Evolutionary conservation across 2,797 vertebrate genomes (phyloP), one percentile per base, ranked within the genome.

Genomic region (Acipenser ruthenus): DNA sequence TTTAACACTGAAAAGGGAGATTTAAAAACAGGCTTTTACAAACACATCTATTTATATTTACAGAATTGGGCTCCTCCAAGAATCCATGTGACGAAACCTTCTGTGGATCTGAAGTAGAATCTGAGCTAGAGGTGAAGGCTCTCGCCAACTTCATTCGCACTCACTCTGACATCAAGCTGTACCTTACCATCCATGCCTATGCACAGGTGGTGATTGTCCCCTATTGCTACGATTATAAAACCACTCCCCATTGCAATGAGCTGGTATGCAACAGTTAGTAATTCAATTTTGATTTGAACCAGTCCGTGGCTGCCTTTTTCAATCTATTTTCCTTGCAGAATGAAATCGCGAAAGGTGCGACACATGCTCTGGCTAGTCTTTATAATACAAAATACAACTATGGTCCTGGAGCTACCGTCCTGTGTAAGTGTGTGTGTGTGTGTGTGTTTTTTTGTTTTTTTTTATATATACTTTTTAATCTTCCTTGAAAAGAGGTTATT

Each of bases 171-270:
- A 92, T 98, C 81, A 98, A 95, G 83, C 90, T 89, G 3, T 98
- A 98, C 70, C 3, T 99, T 79, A 97, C 94, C 1, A 56, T 98
- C 75, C 97, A 98, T 81, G 98, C 96, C 1, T 98, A 98, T 78
- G 97, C 95, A 51, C 96, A 99, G 86, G 78, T 99, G 84, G 77
- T 97, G 50, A 89, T 98, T 69, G 98, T 94, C 79, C 96, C 96
- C 56, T 98, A 98, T 74, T 94, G 95, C 59, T 98, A 98, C 71
- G 80, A 73, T 67, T 94, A 87, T 7, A 0, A 68, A 0, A 70
- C 92, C 72, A 70, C 90, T 1, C n/a, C 65, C 0, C 7, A 95
- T 79, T 83, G 94, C 18, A 60, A 65, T 0, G 94, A 98, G 78
- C 80, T 98, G 93, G 95, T 98, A 82, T 80, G 90, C 82, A 55